A percentile compares a stretch with the other conserved stretches of the same genome.
These are phyloP conservation scores for Cyanistes caeruleus DNA, from an alignment of 2,113 vertebrate genomes.

Conservation along the genomic window DNA sequence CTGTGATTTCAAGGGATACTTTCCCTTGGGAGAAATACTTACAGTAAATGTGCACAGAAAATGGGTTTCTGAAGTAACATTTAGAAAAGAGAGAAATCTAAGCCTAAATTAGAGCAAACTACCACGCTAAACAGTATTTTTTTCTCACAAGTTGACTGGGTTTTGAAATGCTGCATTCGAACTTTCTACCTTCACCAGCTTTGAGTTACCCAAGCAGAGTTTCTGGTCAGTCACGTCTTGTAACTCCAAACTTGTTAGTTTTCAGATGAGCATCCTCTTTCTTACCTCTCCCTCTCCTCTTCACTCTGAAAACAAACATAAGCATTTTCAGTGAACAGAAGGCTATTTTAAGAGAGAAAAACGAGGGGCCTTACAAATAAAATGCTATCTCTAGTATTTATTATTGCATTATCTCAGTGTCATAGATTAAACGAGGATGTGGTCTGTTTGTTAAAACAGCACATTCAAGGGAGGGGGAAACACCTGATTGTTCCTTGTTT, in stretches of 20 bases:
- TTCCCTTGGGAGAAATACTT: background rate
- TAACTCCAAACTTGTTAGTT: background rate
- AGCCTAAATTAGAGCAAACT: background rate
- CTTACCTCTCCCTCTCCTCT: background rate
- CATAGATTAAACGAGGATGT: fast-evolving
- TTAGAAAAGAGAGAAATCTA: background rate
- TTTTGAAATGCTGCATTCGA: background rate
- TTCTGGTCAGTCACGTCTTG: background rate
- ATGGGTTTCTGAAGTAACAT: background rate
- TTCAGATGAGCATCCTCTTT: background rate
- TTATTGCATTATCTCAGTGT: background rate
- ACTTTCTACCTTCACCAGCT: background rate
- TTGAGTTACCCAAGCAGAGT: background rate
- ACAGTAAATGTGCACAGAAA: background rate
- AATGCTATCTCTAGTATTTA: background rate
- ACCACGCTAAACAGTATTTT: background rate
- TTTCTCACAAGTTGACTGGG: background rate
- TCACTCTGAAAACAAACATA: background rate
- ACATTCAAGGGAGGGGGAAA: fast-evolving
- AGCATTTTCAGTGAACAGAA: background rate
- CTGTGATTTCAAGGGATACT: background rate
- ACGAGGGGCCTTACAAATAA: background rate
- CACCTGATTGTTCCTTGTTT: too few species aligned
- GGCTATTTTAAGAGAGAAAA: background rate
- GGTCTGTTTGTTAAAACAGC: background rate